Evolutionary conservation across 2,797 vertebrate species (phyloP).

Genomic region (Rhincodon typus): DNA sequence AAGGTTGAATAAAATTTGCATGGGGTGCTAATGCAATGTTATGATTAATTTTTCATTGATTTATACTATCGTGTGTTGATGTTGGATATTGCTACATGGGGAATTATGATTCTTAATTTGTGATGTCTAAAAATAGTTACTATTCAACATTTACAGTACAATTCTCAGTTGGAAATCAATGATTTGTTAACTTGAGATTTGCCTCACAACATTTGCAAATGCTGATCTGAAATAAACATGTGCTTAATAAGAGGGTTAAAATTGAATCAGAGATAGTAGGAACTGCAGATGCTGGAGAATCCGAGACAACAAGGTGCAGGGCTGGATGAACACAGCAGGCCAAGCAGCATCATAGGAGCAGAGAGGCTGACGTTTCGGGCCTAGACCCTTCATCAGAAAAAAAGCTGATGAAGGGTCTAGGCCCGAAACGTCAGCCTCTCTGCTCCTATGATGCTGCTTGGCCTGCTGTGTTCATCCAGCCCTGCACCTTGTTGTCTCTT

Average conservation of each 20-base stretch:
- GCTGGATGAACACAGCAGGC: too few species aligned
- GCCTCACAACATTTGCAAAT: not conserved
- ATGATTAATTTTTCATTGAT: not conserved
- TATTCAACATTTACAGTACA: not conserved
- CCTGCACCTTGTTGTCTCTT: too few species aligned
- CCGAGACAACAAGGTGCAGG: too few species aligned
- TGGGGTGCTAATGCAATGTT: not conserved
- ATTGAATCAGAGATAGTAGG: too few species aligned
- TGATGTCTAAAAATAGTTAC: not conserved
- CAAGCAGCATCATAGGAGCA: too few species aligned
- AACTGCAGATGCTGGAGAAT: too few species aligned
- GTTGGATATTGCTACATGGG: not conserved
- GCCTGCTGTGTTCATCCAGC: too few species aligned
- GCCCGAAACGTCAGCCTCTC: too few species aligned
- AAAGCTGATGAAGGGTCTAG: too few species aligned
- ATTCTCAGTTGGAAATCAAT: not conserved
- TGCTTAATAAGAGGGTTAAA: not conserved
- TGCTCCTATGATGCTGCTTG: too few species aligned
- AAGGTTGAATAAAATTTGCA: not conserved
- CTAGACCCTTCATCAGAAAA: too few species aligned
- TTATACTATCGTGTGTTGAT: not conserved
- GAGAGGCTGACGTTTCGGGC: too few species aligned
- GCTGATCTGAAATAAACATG: not conserved
- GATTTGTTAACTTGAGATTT: not conserved
- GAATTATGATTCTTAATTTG: not conserved